Evolutionary conservation across 2,797 vertebrate species (phyloP).

Genomic region (Pempheris klunzingeri): DNA sequence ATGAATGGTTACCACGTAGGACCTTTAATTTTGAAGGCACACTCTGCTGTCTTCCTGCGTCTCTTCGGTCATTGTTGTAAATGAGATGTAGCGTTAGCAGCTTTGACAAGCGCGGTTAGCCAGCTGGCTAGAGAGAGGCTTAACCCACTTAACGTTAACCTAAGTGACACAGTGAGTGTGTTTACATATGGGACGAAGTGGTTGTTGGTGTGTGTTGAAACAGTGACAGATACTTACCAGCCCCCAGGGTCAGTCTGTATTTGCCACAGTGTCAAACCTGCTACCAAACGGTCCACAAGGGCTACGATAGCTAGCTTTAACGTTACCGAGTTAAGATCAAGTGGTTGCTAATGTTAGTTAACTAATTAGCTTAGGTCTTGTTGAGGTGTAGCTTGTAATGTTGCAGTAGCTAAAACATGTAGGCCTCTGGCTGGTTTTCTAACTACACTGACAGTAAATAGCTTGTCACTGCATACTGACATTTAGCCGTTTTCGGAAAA

Average conservation of each 20-base stretch:
- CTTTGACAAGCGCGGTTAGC: slow-evolving; percentile 62
- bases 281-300: slow-evolving; percentile 33
- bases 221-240: slow-evolving; percentile 5
- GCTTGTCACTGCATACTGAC: not conserved
- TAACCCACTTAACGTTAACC: slow-evolving; percentile 68
- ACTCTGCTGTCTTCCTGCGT: not conserved
- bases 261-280: slow-evolving; percentile 18
- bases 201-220: slow-evolving; percentile 23
- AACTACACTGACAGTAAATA: not conserved
- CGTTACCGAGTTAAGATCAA: slow-evolving; percentile 37
- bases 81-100: slow-evolving; percentile 36
- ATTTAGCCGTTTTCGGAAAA: slow-evolving; percentile 2
- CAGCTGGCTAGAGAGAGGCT: slow-evolving; percentile 54
- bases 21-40: slow-evolving; percentile 52
- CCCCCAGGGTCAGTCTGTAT: not conserved
- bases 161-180: slow-evolving; percentile 61
- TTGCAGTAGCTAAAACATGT: not conserved
- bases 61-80: not conserved
- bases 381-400: slow-evolving; percentile 1
- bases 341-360: slow-evolving; percentile 34
- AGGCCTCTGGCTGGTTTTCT: not conserved
- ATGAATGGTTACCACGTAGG: not conserved
- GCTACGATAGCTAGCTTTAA: slow-evolving; percentile 63
- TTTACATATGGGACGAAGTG: slow-evolving; percentile 52
- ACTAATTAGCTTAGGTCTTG: slow-evolving; percentile 21